These are phyloP conservation scores for Chlorops oryzae DNA, from an alignment of 1,140 invertebrate species.

Conservation along the genomic window DNA sequence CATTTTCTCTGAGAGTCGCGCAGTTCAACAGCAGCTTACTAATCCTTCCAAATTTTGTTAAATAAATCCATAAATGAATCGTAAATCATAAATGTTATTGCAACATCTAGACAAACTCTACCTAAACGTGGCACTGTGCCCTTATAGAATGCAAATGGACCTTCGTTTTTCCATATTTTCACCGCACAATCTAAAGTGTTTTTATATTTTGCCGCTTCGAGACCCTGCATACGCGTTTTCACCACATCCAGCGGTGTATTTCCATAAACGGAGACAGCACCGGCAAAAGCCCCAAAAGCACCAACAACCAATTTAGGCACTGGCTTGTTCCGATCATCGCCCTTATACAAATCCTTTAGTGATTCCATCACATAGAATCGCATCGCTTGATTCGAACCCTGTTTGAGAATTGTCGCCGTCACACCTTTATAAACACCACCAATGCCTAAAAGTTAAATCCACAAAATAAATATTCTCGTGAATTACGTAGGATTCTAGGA, in stretches of 20 bases:
- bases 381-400: slow-evolving; percentile 96
- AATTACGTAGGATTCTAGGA: not conserved
- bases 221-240: slow-evolving; percentile 95
- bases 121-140: slow-evolving; percentile 91
- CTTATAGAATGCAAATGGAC: slow-evolving; percentile 92
- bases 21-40: slow-evolving; percentile 39
- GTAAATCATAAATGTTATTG: slow-evolving; percentile 95
- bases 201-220: slow-evolving; percentile 95
- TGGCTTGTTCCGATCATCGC: slow-evolving; percentile 69
- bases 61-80: slow-evolving; percentile 91
- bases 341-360: slow-evolving; percentile 83
- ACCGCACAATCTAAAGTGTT: slow-evolving; percentile 82
- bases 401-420: slow-evolving; percentile 90
- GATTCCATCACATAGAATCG: slow-evolving; percentile 95
- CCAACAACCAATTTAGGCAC: slow-evolving; percentile 81
- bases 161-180: slow-evolving; percentile 86
- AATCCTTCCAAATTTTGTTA: slow-evolving; percentile 71
- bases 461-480: slow-evolving; percentile 51
- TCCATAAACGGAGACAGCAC: slow-evolving; percentile 89
- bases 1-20: not conserved
- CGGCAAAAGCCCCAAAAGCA: slow-evolving; percentile 81
- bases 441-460: slow-evolving; percentile 44
- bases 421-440: slow-evolving; percentile 89
- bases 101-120: slow-evolving; percentile 92
- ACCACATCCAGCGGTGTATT: slow-evolving; percentile 96